phyloP scores from a whole-genome alignment of 2,113 vertebrate species.

The Galeopterus variegatus region DNA sequence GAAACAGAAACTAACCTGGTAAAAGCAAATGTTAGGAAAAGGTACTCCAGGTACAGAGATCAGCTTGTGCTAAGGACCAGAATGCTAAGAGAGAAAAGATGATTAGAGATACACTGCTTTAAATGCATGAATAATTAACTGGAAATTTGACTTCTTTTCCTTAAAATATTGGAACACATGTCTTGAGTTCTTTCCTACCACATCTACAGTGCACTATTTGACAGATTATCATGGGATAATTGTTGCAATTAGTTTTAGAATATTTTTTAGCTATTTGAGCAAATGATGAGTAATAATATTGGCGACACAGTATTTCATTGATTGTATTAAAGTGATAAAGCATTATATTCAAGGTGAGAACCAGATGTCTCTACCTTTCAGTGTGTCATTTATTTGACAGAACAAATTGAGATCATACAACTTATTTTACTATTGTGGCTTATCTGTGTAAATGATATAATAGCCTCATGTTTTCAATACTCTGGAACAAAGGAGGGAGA shows the following conservation, averaged over 20 bases:
- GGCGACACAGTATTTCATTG: constrained; percentile 65
- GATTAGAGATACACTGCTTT: not conserved
- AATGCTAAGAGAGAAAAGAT: not conserved
- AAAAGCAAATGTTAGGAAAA: not conserved
- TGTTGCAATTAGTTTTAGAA: constrained; percentile 72
- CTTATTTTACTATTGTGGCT: constrained; percentile 61
- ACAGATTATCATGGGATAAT: constrained; percentile 72
- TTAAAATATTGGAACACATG: constrained; percentile 73
- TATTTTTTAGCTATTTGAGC: constrained; percentile 68
- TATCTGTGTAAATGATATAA: not conserved
- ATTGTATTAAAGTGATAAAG: constrained; percentile 60
- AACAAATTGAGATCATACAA: constrained; percentile 54
- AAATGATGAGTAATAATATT: constrained; percentile 72
- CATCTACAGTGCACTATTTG: constrained; percentile 45
- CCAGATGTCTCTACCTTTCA: constrained; percentile 59
- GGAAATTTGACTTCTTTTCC: constrained; percentile 52
- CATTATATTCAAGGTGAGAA: constrained; percentile 53
- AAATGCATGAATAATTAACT: constrained; percentile 53
- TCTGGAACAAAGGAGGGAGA: not conserved
- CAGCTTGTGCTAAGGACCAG: not conserved
- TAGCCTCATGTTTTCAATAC: not conserved
- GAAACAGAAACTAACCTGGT: not conserved
- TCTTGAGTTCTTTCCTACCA: constrained; percentile 57
- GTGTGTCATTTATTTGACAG: constrained; percentile 67
- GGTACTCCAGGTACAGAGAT: not conserved